These are phyloP conservation scores for Sesia bembeciformis DNA, from an alignment of 2,888 invertebrate species.

Conservation along the genomic window DNA sequence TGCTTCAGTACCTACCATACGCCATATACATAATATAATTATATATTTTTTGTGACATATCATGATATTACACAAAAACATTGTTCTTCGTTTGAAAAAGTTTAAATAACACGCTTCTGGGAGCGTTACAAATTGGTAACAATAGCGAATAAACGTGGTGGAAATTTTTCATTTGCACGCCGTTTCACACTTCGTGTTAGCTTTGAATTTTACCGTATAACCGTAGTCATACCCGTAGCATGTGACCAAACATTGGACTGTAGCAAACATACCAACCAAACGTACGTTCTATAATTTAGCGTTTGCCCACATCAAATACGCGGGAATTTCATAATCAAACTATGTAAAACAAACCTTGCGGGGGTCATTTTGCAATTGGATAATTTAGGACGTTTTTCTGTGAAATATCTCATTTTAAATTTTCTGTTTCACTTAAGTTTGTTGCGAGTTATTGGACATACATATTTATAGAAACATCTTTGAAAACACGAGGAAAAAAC, in stretches of 20 bases:
- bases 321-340: background rate
- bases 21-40: no score
- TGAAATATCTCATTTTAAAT: no score
- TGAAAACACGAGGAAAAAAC: no score
- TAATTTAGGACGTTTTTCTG: no score
- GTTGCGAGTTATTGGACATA: no score
- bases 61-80: background rate
- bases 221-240: no score
- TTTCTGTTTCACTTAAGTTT: no score
- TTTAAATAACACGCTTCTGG: slow-evolving; percentile 24
- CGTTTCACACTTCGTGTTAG: slow-evolving; percentile 60
- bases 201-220: slow-evolving; percentile 37
- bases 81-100: slow-evolving; percentile 8
- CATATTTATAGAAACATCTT: no score
- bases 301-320: background rate
- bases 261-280: slow-evolving; percentile 27
- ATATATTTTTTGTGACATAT: slow-evolving; percentile 1
- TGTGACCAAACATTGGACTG: slow-evolving; percentile 9
- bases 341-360: background rate
- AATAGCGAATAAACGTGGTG: slow-evolving; percentile 53
- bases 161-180: slow-evolving; percentile 64
- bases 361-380: no score
- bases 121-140: slow-evolving; percentile 51
- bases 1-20: no score
- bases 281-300: background rate